Base-by-base conservation (phyloP, 2,888 invertebrate genomes). In the Watsonalla cultraria region DNA sequence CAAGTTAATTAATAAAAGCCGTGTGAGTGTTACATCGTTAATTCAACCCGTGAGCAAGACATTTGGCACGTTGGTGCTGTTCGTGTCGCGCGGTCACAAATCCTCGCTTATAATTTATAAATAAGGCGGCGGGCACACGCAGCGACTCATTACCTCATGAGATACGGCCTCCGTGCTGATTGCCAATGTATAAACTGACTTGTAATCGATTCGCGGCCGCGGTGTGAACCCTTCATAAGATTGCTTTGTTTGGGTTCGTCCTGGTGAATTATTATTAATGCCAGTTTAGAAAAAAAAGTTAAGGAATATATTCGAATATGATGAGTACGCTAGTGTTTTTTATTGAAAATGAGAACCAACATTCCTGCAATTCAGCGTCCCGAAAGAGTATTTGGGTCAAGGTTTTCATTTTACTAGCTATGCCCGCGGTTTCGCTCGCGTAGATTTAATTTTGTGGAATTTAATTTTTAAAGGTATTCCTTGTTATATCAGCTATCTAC, bases 111-210 rank as follows among this genome's bases (percentile, higher is more conserved):
- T 78, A 78, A 84, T 59, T 72, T 68, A 78, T 78, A 78, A 84
- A 85, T 84, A 83, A 82, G 76, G 77, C 71, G 68, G 72, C 74
- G 81, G 74, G 73, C 86, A 78, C 88, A 88, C 80, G 87, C 86
- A 76, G 87, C 81, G 86, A 72, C 75, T 85, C 83, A 84, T 89
- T 89, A 84, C 78, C 55, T 53, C 57, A 62, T 86, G 88, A 86
- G 82, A 74, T 77, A 88, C 75, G 75, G 67, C 70, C 61, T 51
- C 58, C 48, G 59, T 58, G 49, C 62, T 75, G 74, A 77, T 80
- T 79, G 80, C 75, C 67, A 68, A 69, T 71, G 70, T 72, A 72
- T 74, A 69, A 70, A 59, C 64, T 61, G 58, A 60, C 64, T 73
- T 68, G 57, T 65, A 62, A 58, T 65, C 64, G 70, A 67, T 74